These are phyloP conservation scores for Montipora foliosa DNA, from an alignment of 64 coral and sea anemone species.

Conservation along the genomic window DNA sequence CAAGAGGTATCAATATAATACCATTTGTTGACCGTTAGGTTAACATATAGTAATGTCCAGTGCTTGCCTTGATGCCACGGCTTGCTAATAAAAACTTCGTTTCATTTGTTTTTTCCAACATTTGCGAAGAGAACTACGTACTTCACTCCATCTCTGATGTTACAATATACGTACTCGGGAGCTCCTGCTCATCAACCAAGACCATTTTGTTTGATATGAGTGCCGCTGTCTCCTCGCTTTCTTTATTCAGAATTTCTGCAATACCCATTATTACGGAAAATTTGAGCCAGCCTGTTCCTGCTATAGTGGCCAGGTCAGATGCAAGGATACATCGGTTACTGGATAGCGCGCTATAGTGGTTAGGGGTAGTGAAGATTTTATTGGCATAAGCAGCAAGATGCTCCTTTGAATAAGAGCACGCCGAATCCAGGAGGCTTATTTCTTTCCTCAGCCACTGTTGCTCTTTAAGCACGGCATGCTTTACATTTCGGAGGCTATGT, in stretches of 20 bases:
- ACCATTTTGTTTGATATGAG: slow-evolving; percentile 44
- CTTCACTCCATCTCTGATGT: slow-evolving; percentile 40
- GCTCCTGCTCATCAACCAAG: slow-evolving; percentile 21
- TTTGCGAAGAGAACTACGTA: slow-evolving; percentile 56
- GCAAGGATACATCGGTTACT: slow-evolving; percentile 37
- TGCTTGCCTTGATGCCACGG: slow-evolving; percentile 43
- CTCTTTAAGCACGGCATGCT: slow-evolving; percentile 31
- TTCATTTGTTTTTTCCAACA: slow-evolving; percentile 40
- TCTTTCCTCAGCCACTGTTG: slow-evolving; percentile 53
- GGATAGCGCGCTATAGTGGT: background rate
- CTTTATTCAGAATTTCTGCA: slow-evolving; percentile 19
- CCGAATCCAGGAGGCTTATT: background rate
- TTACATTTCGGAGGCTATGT: slow-evolving; percentile 36
- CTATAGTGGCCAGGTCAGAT: slow-evolving; percentile 42
- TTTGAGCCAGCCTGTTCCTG: slow-evolving; percentile 47
- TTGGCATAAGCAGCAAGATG: background rate
- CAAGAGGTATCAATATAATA: slow-evolving; percentile 69
- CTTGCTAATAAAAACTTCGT: slow-evolving; percentile 43
- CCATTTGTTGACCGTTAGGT: slow-evolving; percentile 65
- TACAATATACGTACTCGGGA: slow-evolving; percentile 38
- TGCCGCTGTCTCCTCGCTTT: slow-evolving; percentile 19
- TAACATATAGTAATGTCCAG: slow-evolving; percentile 68
- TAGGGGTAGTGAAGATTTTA: slow-evolving; percentile 41
- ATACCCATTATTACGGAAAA: slow-evolving; percentile 24
- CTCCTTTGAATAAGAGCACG: slow-evolving; percentile 41